These are phyloP conservation scores for Polypedilum vanderplanki DNA, from an alignment of 1,140 invertebrate species.

Conservation along the genomic window DNA sequence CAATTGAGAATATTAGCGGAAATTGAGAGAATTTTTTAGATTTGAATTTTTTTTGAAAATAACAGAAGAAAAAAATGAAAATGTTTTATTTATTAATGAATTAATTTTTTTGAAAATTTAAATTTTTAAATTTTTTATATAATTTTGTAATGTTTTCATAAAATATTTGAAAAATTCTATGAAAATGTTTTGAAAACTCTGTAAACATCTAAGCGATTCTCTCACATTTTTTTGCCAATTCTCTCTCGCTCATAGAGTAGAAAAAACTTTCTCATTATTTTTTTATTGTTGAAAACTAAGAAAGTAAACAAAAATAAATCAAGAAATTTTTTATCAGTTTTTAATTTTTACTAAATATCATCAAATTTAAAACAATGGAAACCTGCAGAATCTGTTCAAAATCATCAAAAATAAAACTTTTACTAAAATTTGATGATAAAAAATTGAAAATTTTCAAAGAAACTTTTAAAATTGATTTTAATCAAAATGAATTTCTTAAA, in stretches of 20 bases:
- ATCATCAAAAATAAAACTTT: slow-evolving; percentile 26
- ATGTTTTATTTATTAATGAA: no score
- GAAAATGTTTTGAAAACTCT: no score
- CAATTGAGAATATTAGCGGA: neutral
- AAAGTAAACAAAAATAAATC: neutral
- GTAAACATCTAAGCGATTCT: neutral
- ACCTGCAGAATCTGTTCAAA: slow-evolving; percentile 2
- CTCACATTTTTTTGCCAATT: no score
- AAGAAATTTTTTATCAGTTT: neutral
- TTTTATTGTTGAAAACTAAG: neutral
- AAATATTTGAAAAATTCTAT: no score
- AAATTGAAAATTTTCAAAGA: neutral
- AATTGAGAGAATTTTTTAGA: neutral
- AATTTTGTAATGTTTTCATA: no score
- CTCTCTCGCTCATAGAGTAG: no score
- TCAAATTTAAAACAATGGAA: neutral
- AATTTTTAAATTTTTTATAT: no score
- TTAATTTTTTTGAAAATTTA: no score
- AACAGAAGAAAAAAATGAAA: neutral
- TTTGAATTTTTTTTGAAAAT: neutral
- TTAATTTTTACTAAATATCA: neutral
- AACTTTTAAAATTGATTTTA: neutral
- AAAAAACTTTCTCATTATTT: neutral
- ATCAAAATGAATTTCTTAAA: neutral
- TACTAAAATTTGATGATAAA: neutral